Conservation (phyloP, 2,888 invertebrate genomes). For the Myopa tessellatipennis region DNA sequence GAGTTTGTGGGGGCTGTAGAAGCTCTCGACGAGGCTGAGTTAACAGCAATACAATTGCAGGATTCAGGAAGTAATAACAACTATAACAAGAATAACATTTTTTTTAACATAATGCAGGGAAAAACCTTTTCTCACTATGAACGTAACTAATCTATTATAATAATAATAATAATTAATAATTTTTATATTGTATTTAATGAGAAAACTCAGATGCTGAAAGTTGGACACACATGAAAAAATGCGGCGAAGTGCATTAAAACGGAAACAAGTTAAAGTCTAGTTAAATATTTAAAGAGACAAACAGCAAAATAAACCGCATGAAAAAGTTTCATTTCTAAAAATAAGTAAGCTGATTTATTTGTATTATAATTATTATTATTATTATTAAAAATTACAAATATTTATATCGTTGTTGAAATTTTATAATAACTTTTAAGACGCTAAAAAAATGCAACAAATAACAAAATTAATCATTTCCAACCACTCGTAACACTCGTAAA, state of each 20-base stretch:
- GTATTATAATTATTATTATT: too few species aligned
- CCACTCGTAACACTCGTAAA: too few species aligned
- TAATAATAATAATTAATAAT: not conserved
- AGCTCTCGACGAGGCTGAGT: conserved; percentile 2
- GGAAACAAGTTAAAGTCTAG: not conserved
- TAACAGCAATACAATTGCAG: not conserved
- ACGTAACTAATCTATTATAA: not conserved
- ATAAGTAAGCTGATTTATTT: too few species aligned
- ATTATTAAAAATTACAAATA: too few species aligned
- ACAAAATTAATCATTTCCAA: too few species aligned
- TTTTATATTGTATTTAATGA: not conserved
- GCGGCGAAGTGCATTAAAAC: not conserved
- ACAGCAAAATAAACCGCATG: not conserved
- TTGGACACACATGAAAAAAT: too few species aligned
- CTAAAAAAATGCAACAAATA: too few species aligned
- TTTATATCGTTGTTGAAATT: too few species aligned
- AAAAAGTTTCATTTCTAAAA: too few species aligned
- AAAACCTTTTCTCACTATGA: not conserved
- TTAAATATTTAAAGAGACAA: not conserved
- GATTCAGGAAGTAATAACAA: not conserved
- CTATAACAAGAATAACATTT: not conserved
- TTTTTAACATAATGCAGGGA: not conserved
- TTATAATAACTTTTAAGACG: too few species aligned
- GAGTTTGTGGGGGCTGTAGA: not conserved
- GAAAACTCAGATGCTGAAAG: not conserved